Percentiles rank a stretch among this genome's conserved stretches.
These are phyloP conservation scores for Lypha dubia DNA, from an alignment of 2,888 invertebrate species.

Conservation along the genomic window DNA sequence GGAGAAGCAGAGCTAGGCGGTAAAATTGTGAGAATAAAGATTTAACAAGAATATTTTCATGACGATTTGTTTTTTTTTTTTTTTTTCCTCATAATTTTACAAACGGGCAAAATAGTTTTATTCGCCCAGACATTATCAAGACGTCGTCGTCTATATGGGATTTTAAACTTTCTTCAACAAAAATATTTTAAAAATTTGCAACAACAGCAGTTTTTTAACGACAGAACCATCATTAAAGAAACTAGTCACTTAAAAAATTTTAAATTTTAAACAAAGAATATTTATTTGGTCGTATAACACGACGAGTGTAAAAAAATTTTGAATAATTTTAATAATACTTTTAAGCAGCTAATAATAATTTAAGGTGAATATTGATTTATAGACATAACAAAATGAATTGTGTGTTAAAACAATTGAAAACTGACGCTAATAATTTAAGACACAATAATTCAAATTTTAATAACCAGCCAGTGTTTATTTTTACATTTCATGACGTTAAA, in stretches of 20 bases:
- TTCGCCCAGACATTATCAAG: slow-evolving; percentile 66
- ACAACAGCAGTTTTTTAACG: slow-evolving; percentile 7
- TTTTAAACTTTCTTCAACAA: slow-evolving; percentile 15
- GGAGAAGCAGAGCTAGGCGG: slow-evolving; percentile 14
- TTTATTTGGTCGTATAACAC: slow-evolving; percentile 6
- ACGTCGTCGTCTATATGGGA: slow-evolving; percentile 48
- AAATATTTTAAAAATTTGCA: slow-evolving; percentile 38
- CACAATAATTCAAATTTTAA: neutral
- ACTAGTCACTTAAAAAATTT: slow-evolving; percentile 37
- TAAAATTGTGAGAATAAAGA: slow-evolving; percentile 38
- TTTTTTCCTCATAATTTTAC: slow-evolving; percentile 38
- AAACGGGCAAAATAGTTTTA: slow-evolving; percentile 56
- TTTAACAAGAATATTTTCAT: slow-evolving; percentile 53
- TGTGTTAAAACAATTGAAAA: neutral
- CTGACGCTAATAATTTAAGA: neutral
- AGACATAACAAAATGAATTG: neutral
- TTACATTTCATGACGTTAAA: neutral
- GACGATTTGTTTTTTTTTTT: slow-evolving; percentile 52
- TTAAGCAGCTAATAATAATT: slow-evolving; percentile 35
- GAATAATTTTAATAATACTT: slow-evolving; percentile 22
- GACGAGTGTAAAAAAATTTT: slow-evolving; percentile 5
- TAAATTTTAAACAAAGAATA: slow-evolving; percentile 22
- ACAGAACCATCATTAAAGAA: slow-evolving; percentile 6
- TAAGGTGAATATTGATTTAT: slow-evolving; percentile 44
- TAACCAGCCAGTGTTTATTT: neutral